Evolutionary conservation across 2,113 vertebrate species (phyloP).

Genomic region (Hirundichthys speculiger): DNA sequence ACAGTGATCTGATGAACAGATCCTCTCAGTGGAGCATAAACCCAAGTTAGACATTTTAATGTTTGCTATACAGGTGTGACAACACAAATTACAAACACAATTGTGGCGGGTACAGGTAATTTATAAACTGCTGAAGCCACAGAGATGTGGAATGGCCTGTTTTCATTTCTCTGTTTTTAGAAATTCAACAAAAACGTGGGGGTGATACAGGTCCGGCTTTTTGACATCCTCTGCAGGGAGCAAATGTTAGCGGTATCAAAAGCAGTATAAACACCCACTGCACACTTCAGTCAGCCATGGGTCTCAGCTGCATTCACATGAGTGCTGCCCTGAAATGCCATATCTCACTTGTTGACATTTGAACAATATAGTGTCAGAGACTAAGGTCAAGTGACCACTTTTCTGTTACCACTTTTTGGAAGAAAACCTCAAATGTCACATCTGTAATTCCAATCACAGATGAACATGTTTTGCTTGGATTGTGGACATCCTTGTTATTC

Average conservation of each 20-base stretch:
- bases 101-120: not conserved
- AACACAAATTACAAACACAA: slow-evolving; percentile 1
- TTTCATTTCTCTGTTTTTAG: not conserved
- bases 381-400: slow-evolving; percentile 25
- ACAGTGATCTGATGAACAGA: not conserved
- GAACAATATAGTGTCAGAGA: slow-evolving; percentile 20
- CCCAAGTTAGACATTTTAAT: not conserved
- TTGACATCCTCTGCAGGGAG: slow-evolving; percentile 14
- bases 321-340: slow-evolving; percentile 7
- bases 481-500: not conserved
- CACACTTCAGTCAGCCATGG: slow-evolving; percentile 5
- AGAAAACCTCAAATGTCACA: slow-evolving; percentile 17
- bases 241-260: slow-evolving; percentile 27
- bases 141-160: not conserved
- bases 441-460: slow-evolving; percentile 1
- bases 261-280: slow-evolving; percentile 7
- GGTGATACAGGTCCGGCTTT: slow-evolving; percentile 13
- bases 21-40: slow-evolving; percentile 6
- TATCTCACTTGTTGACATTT: slow-evolving; percentile 29
- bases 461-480: slow-evolving; percentile 1
- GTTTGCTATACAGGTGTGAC: not conserved
- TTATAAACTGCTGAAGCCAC: not conserved
- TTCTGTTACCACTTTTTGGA: slow-evolving; percentile 13
- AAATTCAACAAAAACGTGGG: slow-evolving; percentile 5
- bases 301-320: slow-evolving; percentile 19